phyloP scores from a whole-genome alignment of 1,140 invertebrate genomes.

The Goniozus legneri region DNA sequence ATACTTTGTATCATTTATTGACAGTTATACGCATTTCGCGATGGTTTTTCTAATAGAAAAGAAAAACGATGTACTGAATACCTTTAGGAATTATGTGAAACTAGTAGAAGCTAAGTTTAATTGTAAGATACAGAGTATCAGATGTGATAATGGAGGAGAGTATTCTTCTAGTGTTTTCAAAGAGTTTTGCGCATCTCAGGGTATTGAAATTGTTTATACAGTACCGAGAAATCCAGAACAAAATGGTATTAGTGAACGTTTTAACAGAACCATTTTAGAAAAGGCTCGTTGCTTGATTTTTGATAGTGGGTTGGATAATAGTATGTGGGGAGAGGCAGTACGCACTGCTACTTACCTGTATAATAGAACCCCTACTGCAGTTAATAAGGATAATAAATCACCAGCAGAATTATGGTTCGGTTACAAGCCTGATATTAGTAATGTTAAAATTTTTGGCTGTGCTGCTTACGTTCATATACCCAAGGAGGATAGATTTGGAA shows the following conservation, averaged over 20 bases:
- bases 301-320: background rate
- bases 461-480: background rate
- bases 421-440: background rate
- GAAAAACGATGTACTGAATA: background rate
- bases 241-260: background rate
- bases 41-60: background rate
- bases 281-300: background rate
- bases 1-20: slow-evolving; percentile 1
- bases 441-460: background rate
- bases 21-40: background rate
- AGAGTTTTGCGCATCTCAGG: background rate
- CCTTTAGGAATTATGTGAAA: background rate
- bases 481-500: background rate
- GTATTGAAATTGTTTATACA: background rate
- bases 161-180: background rate
- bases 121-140: background rate
- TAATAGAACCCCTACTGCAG: background rate
- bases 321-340: background rate
- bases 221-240: background rate
- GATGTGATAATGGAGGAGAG: background rate
- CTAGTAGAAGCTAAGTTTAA: background rate
- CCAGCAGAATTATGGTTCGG: background rate
- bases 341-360: too few species aligned
- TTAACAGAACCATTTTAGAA: background rate
- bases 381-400: background rate